Conservation (phyloP, 2,797 vertebrate genomes). For the Notolabrus celidotus region DNA sequence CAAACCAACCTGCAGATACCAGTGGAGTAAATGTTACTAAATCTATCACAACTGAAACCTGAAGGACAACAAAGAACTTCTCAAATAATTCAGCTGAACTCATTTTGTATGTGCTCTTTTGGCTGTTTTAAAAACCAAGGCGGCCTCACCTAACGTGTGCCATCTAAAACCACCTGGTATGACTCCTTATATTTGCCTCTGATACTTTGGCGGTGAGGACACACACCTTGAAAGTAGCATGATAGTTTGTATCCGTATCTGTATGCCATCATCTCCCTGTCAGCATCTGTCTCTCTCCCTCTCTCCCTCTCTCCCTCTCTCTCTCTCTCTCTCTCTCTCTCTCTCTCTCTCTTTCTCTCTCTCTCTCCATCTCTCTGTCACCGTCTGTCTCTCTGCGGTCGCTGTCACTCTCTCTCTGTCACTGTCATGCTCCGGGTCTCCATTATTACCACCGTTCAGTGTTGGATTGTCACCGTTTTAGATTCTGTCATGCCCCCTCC, state of each 20-base stretch:
- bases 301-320: not conserved
- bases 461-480: constrained; percentile 19
- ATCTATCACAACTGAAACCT: no score
- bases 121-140: no score
- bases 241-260: constrained; percentile 13
- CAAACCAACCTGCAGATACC: no score
- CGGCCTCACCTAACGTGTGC: no score
- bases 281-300: constrained; percentile 28
- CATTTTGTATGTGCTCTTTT: no score
- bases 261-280: constrained; percentile 10
- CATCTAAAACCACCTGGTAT: no score
- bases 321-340: constrained; percentile 13
- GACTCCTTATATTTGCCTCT: not conserved
- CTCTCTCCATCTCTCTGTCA: not conserved
- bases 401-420: constrained; percentile 12
- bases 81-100: no score
- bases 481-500: not conserved
- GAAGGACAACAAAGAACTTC: no score
- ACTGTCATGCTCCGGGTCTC: constrained; percentile 9
- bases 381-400: constrained; percentile 1
- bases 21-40: no score
- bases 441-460: constrained; percentile 33
- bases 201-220: constrained; percentile 9
- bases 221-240: constrained; percentile 3
- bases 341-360: constrained; percentile 23